These are phyloP conservation scores for Smithornis capensis DNA, from an alignment of 2,113 vertebrate genomes.

Conservation along the genomic window DNA sequence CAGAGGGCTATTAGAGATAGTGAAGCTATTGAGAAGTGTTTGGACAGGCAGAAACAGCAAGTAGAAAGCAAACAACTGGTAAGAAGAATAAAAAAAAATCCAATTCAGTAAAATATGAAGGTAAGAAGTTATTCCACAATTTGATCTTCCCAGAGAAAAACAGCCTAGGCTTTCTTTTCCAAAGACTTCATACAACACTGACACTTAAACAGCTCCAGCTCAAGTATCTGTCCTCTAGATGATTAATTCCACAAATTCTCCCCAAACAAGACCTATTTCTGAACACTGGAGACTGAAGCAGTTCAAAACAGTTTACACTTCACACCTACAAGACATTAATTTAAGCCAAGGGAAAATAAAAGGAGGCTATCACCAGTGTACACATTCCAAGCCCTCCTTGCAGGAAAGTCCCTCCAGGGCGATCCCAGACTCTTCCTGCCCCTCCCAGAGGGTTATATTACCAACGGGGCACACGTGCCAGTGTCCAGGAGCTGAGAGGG, in stretches of 20 bases:
- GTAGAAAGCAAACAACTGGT: not conserved
- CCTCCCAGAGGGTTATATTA: not conserved
- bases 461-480: not conserved
- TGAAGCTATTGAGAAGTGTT: not conserved
- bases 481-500: not conserved
- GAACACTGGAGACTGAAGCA: not conserved
- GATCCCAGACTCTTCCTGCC: not conserved
- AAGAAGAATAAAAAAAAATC: not conserved
- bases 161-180: not conserved
- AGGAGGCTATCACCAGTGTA: not conserved
- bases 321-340: not conserved
- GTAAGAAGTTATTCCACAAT: not conserved
- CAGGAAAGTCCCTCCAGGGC: not conserved
- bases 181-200: not conserved
- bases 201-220: not conserved
- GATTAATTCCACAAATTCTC: not conserved
- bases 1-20: not conserved
- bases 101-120: not conserved
- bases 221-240: not conserved
- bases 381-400: accelerated
- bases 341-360: not conserved
- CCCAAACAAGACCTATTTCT: not conserved
- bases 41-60: not conserved
- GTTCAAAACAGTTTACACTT: not conserved
- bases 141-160: not conserved